A percentile compares a stretch with the other conserved stretches of the same genome.
These are phyloP conservation scores for Ernsta delagoae DNA, from an alignment of 2,888 invertebrate species.

Conservation along the genomic window DNA sequence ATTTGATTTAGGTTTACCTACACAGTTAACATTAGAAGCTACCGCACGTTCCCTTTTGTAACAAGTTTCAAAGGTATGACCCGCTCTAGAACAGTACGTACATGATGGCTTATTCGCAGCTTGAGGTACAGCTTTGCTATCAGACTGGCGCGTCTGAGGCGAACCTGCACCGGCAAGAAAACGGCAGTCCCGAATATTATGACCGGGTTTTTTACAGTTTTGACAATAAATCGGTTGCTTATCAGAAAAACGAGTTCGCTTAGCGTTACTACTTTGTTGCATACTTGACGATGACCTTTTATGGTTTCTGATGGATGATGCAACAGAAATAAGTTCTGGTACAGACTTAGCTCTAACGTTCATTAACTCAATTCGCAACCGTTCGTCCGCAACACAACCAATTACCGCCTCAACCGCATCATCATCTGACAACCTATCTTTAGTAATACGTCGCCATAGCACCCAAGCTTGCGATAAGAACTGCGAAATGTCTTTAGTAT, in stretches of 20 bases:
- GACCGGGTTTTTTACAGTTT: slow-evolving; percentile 4
- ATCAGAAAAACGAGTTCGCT: slow-evolving; percentile 2
- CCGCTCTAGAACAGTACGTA: not conserved
- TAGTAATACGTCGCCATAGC: not conserved
- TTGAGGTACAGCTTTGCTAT: not conserved
- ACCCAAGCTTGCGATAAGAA: not conserved
- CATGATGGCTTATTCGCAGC: not conserved
- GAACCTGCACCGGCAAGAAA: not conserved
- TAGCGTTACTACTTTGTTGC: not conserved
- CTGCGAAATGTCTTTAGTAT: not conserved
- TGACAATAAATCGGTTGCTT: slow-evolving; percentile 1
- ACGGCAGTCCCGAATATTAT: not conserved
- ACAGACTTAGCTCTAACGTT: not conserved
- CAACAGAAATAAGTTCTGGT: not conserved
- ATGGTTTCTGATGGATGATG: not conserved
- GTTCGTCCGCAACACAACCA: not conserved
- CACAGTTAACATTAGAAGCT: not conserved
- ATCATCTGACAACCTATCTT: not conserved
- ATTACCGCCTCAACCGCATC: slow-evolving; percentile 1
- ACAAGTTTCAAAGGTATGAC: not conserved
- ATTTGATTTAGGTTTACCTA: not conserved
- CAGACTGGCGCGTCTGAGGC: not conserved
- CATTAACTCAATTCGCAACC: not conserved
- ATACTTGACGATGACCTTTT: not conserved
- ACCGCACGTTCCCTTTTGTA: not conserved